Evolutionary conservation across 1,140 invertebrate species (phyloP), one percentile per base, ranked within the genome.

Genomic region (Drosophila ogumai): DNA sequence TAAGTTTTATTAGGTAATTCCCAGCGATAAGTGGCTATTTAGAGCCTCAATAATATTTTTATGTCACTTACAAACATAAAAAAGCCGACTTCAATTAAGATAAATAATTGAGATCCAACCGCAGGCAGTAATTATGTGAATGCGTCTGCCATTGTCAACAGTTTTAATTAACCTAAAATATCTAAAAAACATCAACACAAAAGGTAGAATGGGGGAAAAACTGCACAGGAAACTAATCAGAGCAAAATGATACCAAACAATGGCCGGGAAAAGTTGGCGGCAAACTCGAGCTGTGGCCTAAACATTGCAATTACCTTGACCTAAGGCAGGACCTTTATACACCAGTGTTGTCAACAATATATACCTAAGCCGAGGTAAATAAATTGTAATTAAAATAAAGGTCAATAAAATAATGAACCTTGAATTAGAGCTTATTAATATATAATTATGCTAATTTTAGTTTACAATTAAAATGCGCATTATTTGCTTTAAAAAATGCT

Each of bases 151-250:
- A 55, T 71, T 59, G 25, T 43, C 50, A 52, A 55, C 31, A 17
- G 41, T 81, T 78, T 76, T 75, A 84, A 80, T 80, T 71, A 80
- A 59, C 38, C 65, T 50, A 32, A 58, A 77, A 61, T 49, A 61
- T 2, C 28, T 31, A 31, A 60, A 56, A 36, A 54, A 22, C 12
- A 61, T 36, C 36, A 12, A 19, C 25, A 17, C 5, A 22, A 55
- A 15, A 49, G 41, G 15, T 40, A 13, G 34, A 49, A 28, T 5
- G 32, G 0, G 25, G 47, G 40, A 3, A 6, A 49, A 43, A 12
- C 17, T 25, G 43, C 38, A 28, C 44, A 44, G 40, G 17, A 67
- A 75, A 65, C 69, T 73, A 75, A 57, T 59, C 59, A 69, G 34
- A 38, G 47, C 31, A 41, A 43, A 50, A 63, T 61, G 79, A 71